Conservation (phyloP, 2,888 invertebrate genomes). For the Micoletzkya japonica region DNA sequence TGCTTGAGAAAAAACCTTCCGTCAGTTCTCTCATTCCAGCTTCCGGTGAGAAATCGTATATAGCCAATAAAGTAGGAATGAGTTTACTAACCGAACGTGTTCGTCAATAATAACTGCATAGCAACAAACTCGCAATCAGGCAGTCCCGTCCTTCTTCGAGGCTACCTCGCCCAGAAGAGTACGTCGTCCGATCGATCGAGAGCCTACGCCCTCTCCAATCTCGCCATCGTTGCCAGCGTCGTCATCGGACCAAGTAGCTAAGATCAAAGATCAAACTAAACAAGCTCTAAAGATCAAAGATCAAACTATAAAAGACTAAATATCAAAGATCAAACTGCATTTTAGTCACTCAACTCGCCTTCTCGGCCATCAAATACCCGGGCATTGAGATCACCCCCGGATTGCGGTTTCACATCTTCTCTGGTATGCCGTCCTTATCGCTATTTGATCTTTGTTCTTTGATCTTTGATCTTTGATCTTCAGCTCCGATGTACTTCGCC, state of each 20-base stretch:
- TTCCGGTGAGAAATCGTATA: background rate
- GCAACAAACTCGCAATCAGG: background rate
- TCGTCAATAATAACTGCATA: background rate
- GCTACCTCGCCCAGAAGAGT: slow-evolving; percentile 3
- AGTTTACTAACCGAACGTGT: no score
- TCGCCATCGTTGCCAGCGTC: background rate
- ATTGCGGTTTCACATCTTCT: slow-evolving; percentile 18
- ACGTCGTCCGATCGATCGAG: slow-evolving; percentile 5
- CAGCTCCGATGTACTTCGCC: slow-evolving; percentile 19
- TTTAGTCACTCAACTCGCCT: slow-evolving; percentile 11
- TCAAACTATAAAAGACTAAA: background rate
- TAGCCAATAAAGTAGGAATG: background rate
- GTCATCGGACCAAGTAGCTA: background rate
- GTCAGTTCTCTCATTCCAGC: background rate
- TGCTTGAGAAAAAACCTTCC: background rate
- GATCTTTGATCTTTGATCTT: background rate
- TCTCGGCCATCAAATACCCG: slow-evolving; percentile 7
- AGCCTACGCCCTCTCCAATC: slow-evolving; percentile 18
- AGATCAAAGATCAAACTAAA: background rate
- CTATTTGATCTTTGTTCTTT: background rate
- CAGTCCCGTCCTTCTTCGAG: slow-evolving; percentile 20
- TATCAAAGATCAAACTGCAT: no score
- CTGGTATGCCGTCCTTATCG: background rate
- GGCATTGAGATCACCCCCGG: slow-evolving; percentile 16
- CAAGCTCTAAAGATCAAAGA: background rate